A percentile compares a stretch with the other conserved stretches of the same genome.
Evolutionary conservation across 2,888 invertebrate species (phyloP).

Genomic region (Thereva nobilitata): DNA sequence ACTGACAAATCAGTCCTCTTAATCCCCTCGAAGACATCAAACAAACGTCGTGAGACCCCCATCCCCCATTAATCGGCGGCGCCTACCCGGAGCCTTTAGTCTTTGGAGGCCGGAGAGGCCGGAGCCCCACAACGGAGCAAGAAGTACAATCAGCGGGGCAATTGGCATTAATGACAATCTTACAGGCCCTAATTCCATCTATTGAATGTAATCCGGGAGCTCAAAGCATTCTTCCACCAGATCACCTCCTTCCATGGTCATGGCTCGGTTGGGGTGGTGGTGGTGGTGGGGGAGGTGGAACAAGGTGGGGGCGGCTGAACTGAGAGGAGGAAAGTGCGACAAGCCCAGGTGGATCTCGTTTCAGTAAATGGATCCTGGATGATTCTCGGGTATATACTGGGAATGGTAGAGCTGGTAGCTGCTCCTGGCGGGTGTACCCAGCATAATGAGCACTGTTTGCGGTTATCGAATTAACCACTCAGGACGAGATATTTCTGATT

Average conservation of each 20-base stretch:
- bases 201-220: background rate
- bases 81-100: too few relatives aligned
- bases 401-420: too few relatives aligned
- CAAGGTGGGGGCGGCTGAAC: background rate
- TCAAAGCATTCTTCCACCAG: background rate
- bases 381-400: too few relatives aligned
- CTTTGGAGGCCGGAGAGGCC: too few relatives aligned
- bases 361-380: background rate
- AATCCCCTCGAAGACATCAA: too few relatives aligned
- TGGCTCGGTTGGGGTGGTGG: conserved; percentile 4
- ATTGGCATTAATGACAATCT: conserved; percentile 10
- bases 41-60: too few relatives aligned
- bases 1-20: too few relatives aligned
- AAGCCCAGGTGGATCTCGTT: background rate
- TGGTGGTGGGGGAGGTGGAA: conserved; percentile 7
- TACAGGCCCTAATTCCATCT: conserved; percentile 12
- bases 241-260: background rate
- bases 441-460: conserved; percentile 24
- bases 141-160: conserved; percentile 19
- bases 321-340: background rate
- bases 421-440: background rate
- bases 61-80: too few relatives aligned
- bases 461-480: conserved; percentile 22
- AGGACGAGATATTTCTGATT: conserved; percentile 22
- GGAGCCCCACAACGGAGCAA: background rate